A percentile compares a stretch with the other conserved stretches of the same genome.
phyloP scores from a whole-genome alignment of 2,888 invertebrate genomes.

The Eristalinus sepulchralis region DNA sequence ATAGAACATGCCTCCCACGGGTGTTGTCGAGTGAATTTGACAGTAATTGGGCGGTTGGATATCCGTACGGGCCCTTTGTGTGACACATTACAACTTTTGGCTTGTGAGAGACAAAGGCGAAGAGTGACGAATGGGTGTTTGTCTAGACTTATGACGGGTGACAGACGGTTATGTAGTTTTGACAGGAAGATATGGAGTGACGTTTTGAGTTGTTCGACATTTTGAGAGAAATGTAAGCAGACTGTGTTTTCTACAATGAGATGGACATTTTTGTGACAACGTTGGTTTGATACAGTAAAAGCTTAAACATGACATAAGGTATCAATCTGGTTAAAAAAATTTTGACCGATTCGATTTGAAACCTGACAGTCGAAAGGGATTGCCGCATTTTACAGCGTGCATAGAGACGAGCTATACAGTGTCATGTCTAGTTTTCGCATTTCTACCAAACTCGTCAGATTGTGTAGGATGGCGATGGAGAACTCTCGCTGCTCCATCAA shows the following conservation, averaged over 20 bases:
- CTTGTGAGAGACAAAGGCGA: not conserved
- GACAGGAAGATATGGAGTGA: not conserved
- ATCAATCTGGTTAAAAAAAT: too few relatives aligned
- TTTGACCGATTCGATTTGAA: too few relatives aligned
- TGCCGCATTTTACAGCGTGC: too few relatives aligned
- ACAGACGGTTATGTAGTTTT: not conserved
- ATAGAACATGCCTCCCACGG: not conserved
- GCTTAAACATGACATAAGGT: too few relatives aligned
- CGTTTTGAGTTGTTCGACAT: not conserved
- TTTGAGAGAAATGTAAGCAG: not conserved
- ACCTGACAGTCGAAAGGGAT: too few relatives aligned
- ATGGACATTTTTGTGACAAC: not conserved
- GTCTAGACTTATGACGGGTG: not conserved
- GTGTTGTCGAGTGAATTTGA: not conserved
- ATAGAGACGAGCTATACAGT: too few relatives aligned
- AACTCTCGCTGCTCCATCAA: too few relatives aligned
- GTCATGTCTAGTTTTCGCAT: too few relatives aligned
- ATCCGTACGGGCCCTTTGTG: not conserved
- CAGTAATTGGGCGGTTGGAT: not conserved
- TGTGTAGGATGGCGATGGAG: too few relatives aligned
- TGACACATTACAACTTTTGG: not conserved
- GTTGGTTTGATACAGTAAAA: too few relatives aligned
- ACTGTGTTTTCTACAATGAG: not conserved
- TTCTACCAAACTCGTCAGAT: too few relatives aligned
- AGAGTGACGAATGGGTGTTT: not conserved